Base-by-base conservation (phyloP, 23 tunicate genomes). In the Oikopleura albicans region DNA sequence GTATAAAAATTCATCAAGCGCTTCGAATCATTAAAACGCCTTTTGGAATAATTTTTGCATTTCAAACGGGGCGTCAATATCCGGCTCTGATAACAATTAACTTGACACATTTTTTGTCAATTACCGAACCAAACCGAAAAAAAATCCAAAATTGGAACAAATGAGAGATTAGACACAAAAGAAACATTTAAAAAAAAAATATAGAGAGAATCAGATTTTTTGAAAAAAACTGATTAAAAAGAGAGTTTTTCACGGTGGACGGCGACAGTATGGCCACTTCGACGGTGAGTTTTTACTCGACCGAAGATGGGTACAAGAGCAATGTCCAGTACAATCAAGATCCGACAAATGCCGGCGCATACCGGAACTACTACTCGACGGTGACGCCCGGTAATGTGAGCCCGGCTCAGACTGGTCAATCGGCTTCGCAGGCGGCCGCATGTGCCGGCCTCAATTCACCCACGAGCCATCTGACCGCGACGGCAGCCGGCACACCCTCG, bases 281-380 rank as follows among this genome's bases (percentile, higher is more conserved):
- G 31, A 49, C 63, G 63, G 79, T 71, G 34, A 71, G 79, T 37
- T 71, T 71, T 71, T 71, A 71, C 35, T 37, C 79, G 37, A 37
- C 28, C 2, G 79, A 71, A 71, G 37, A 16, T 29, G 79, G 79
- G 37, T 71, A 71, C 37, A 71, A 71, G 37, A 29, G 4, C 34
- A 27, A 71, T 16, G 79, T 71, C 31, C 79, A 71, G 79, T 71
- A 71, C 37, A 16, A 4, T 34, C 27, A 71, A 29, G 79, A 29
- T 22, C 16, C 63, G 4, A 29, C 35, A 16, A 71, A 71, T 29
- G 35, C 79, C 79, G 79, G 37, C 33, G 34, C 27, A 29, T 71
- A 71, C 37, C 33, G 79, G 4, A 71, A 71, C 37, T 71, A 71
- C 37, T 71, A 71, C 79, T 8, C 12, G 16, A 8, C 63, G 63